Evolutionary conservation across 2,797 vertebrate species (phyloP).

Genomic region (Pachyuromys duprasi): DNA sequence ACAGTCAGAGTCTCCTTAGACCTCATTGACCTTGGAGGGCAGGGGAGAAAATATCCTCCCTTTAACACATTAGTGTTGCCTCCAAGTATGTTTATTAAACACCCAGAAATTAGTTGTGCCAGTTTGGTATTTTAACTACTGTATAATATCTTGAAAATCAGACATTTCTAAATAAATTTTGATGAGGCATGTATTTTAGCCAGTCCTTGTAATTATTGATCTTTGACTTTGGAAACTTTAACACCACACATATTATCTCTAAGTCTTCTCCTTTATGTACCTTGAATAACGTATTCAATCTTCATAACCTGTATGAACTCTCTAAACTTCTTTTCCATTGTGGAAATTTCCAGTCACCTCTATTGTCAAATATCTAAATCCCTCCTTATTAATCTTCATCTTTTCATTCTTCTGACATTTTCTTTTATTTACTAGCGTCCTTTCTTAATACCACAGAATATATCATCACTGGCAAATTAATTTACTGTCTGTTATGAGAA

Average conservation of each 20-base stretch:
- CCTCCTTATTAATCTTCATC: background rate
- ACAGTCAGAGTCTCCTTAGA: background rate
- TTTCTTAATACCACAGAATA: background rate
- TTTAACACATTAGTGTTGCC: background rate
- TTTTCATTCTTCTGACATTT: background rate
- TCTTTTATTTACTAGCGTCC: background rate
- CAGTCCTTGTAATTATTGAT: background rate
- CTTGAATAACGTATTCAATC: background rate
- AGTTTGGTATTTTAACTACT: background rate
- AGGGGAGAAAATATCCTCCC: background rate
- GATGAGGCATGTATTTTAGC: background rate
- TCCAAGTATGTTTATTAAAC: background rate
- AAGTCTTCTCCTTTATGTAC: background rate
- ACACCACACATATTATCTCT: background rate
- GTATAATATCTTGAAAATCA: background rate
- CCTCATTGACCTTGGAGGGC: background rate
- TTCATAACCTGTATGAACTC: background rate
- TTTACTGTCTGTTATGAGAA: background rate
- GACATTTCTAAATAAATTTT: background rate
- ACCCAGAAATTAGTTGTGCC: background rate
- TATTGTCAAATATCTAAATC: background rate
- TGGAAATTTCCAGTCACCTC: background rate
- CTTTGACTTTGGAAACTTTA: background rate
- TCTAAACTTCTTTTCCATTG: background rate
- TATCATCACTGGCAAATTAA: background rate